Evolutionary conservation across 2,888 invertebrate genomes (phyloP), one percentile per base, ranked within the genome.

Genomic region (Zonitis immaculata): DNA sequence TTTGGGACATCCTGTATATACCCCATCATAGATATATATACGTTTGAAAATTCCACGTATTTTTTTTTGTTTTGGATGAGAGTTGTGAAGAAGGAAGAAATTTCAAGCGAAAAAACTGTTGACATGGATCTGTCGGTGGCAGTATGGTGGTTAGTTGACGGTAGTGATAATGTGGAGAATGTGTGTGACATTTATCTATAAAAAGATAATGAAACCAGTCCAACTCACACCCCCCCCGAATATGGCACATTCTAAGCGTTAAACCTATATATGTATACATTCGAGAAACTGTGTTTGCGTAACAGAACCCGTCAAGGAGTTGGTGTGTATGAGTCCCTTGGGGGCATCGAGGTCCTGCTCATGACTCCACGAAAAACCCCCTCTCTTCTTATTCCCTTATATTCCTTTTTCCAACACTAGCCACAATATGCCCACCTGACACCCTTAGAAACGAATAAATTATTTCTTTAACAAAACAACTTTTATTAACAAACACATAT

Each of bases 351-450:
- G 68, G 65, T 66, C 65, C 68, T 68, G 63, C 65, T 66, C 56
- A 56, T 55, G 59, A 63, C 63, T 61, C 60, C 66, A n/a, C n/a
- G n/a, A n/a, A 66, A 66, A 69, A 69, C 68, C 66, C 63, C 64
- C 66, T 66, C 66, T 68, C 8, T 8, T 6, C 8, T 3, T 26
- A 8, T 26, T 8, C 26, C 26, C 8, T n/a, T n/a, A n/a, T n/a
- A n/a, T n/a, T 14, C 16, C 35, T 39, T 18, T 39, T 39, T n/a
- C 20, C 8, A 59, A 42, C 35, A 52, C 56, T 44, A 52, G 56
- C n/a, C n/a, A n/a, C n/a, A n/a, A n/a, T n/a, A n/a, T n/a, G n/a
- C 46, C 59, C 73, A 74, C 74, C 74, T 73, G 74, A 68, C 72
- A 62, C 70, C 62, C 50, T 26, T 54, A 51, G 48, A n/a, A 18